These are phyloP conservation scores for Gila orcuttii DNA, from an alignment of 2,113 vertebrate species.

Conservation along the genomic window DNA sequence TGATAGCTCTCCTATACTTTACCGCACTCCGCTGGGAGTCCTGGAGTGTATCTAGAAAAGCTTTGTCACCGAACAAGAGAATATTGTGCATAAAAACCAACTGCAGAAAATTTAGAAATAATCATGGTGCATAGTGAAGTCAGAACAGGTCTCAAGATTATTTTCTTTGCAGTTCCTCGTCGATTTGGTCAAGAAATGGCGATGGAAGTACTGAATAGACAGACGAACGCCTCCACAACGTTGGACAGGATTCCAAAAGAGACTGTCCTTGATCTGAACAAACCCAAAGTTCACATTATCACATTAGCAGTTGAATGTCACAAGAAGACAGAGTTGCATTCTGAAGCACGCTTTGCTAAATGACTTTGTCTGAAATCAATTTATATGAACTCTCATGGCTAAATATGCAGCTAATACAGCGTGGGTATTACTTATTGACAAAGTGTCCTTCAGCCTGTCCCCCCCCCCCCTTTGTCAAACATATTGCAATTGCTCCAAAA, in stretches of 20 bases:
- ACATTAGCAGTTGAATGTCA: constrained; percentile 35
- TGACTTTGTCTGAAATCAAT: constrained; percentile 61
- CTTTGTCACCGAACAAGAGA: constrained; percentile 20
- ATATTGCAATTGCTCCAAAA: constrained; percentile 21
- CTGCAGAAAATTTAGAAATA: not conserved
- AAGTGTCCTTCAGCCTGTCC: constrained; percentile 58
- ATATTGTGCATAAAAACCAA: constrained; percentile 23
- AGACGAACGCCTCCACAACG: not conserved
- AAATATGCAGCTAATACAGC: constrained; percentile 63
- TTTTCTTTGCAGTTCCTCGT: not conserved
- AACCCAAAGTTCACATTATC: constrained; percentile 37
- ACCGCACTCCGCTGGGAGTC: constrained; percentile 28
- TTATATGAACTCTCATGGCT: constrained; percentile 58
- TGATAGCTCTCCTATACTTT: constrained; percentile 34
- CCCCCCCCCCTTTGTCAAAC: constrained; percentile 10
- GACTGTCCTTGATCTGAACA: not conserved
- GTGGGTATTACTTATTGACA: constrained; percentile 67
- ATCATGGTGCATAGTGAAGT: not conserved
- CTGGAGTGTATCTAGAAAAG: constrained; percentile 31
- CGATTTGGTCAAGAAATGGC: not conserved
- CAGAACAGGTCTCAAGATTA: not conserved
- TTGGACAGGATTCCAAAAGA: not conserved
- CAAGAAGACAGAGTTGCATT: constrained; percentile 36
- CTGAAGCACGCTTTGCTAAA: constrained; percentile 36
- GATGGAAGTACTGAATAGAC: not conserved